Percentiles rank a stretch among this genome's conserved stretches.
phyloP scores from a whole-genome alignment of 1,140 invertebrate species.

The Armadillidium nasatum region DNA sequence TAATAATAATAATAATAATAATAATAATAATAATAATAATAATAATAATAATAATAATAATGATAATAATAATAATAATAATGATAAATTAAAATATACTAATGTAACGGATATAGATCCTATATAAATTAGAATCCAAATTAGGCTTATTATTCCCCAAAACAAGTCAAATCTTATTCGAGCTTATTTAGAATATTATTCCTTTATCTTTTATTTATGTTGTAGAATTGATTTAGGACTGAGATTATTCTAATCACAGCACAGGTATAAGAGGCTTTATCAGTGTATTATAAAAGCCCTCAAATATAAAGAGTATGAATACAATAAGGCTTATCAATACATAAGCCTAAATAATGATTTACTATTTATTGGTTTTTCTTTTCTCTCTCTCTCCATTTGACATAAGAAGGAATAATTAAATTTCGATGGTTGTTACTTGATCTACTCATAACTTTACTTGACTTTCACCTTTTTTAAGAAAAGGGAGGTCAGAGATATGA shows the following conservation, averaged over 20 bases:
- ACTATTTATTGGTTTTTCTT: background rate
- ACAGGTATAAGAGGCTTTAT: background rate
- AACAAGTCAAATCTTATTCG: background rate
- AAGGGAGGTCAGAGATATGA: too few species aligned
- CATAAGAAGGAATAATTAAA: too few species aligned
- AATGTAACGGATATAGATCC: background rate
- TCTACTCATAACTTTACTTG: too few species aligned
- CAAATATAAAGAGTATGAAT: background rate
- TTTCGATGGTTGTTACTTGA: too few species aligned
- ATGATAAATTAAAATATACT: background rate
- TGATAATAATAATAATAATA: conserved; percentile 12
- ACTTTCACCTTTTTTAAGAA: too few species aligned
- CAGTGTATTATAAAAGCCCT: background rate
- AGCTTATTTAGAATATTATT: background rate
- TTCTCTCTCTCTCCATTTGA: too few species aligned
- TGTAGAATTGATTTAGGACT: background rate
- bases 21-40: background rate
- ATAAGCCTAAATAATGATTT: background rate
- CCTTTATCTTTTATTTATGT: background rate
- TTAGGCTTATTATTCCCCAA: background rate
- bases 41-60: conserved; percentile 11
- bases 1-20: too few species aligned
- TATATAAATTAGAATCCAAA: background rate
- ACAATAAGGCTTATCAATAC: background rate
- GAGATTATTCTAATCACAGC: conserved; percentile 1